Evolutionary conservation across 35 echinoderm and acorn worm species (phyloP).

Genomic region (Heliocidaris tuberculata): DNA sequence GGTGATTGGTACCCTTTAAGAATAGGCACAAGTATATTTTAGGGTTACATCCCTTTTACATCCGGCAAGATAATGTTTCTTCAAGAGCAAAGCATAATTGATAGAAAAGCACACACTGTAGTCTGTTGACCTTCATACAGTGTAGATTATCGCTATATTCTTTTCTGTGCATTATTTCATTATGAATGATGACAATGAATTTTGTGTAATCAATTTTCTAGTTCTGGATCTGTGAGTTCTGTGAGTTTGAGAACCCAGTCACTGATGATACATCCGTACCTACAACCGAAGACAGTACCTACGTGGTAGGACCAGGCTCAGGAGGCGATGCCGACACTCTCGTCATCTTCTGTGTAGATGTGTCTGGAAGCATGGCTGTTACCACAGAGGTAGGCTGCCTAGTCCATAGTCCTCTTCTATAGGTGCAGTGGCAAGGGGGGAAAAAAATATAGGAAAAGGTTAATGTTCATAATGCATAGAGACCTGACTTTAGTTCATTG

Average conservation of each 20-base stretch:
- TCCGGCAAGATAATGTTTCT: too few relatives aligned
- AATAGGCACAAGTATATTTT: too few relatives aligned
- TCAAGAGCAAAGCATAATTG: too few relatives aligned
- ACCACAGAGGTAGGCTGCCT: conserved; percentile 73
- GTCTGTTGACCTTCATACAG: not conserved
- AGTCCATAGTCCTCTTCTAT: not conserved
- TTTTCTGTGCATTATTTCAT: not conserved
- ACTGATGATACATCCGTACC: conserved; percentile 8
- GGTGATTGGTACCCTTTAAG: too few relatives aligned
- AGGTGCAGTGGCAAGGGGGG: not conserved
- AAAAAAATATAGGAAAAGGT: too few relatives aligned
- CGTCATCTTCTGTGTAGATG: conserved; percentile 93
- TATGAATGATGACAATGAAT: not conserved
- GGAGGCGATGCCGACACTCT: conserved; percentile 73
- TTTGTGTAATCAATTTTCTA: not conserved
- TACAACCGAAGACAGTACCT: conserved; percentile 74
- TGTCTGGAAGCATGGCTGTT: conserved; percentile 96
- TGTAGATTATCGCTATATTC: not conserved
- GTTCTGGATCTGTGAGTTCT: conserved; percentile 96
- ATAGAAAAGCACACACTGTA: too few relatives aligned
- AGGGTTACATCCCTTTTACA: too few relatives aligned
- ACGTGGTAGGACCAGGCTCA: conserved; percentile 55
- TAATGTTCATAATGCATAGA: too few relatives aligned
- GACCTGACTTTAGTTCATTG: too few relatives aligned
- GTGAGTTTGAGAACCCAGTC: conserved; percentile 64